Evolutionary conservation across 2,888 invertebrate species (phyloP).

Genomic region (Lasioglossum villosulum): DNA sequence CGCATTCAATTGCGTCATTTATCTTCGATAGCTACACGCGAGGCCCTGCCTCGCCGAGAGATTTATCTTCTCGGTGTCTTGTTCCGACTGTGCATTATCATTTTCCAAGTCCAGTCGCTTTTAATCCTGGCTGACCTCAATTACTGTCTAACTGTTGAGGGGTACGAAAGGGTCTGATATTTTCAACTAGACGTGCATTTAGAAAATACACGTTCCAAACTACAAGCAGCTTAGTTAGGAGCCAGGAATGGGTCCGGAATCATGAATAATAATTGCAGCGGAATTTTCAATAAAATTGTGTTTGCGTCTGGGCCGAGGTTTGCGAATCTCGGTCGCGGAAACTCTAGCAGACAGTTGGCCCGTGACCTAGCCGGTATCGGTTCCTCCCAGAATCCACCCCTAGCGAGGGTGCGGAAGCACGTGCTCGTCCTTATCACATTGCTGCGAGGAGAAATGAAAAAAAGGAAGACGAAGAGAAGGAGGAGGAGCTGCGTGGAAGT

Average conservation of each 20-base stretch:
- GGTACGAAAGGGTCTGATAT: not conserved
- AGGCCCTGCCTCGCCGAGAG: not conserved
- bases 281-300: constrained; percentile 34
- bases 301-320: constrained; percentile 16
- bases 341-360: constrained; percentile 42
- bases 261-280: not conserved
- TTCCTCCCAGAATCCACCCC: constrained; percentile 47
- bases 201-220: not conserved
- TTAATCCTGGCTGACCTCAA: not conserved
- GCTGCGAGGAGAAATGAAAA: constrained; percentile 67
- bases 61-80: not conserved
- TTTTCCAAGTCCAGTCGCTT: not conserved
- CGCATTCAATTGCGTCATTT: constrained; percentile 1
- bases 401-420: constrained; percentile 70
- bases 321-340: constrained; percentile 50
- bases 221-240: not conserved
- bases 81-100: not conserved
- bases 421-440: constrained; percentile 78
- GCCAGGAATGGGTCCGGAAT: not conserved
- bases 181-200: not conserved
- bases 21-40: not conserved
- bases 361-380: constrained; percentile 55
- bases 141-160: not conserved
- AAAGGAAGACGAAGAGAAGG: constrained; percentile 32
- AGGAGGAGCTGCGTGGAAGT: not conserved